These are phyloP conservation scores for Limnephilus auricula DNA, from an alignment of 2,888 invertebrate species.

Conservation along the genomic window DNA sequence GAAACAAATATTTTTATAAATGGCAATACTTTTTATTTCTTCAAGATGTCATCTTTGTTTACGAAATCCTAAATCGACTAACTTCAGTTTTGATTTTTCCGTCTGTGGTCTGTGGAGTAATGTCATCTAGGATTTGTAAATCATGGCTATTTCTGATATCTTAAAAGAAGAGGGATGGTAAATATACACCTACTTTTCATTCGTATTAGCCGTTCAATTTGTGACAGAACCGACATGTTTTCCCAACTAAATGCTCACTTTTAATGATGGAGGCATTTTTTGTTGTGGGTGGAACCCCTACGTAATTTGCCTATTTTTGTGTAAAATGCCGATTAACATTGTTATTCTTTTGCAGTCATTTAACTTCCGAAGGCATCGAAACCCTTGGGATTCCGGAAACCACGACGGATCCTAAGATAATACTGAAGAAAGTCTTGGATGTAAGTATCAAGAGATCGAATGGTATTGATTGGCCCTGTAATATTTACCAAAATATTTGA, in stretches of 20 bases:
- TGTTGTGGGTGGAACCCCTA: conserved; percentile 56
- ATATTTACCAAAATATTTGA: conserved; percentile 35
- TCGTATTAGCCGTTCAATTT: neutral
- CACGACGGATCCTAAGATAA: conserved; percentile 80
- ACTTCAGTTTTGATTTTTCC: conserved; percentile 71
- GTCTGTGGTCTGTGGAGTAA: conserved; percentile 72
- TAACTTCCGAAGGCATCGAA: conserved; percentile 85
- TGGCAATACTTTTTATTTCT: conserved; percentile 40
- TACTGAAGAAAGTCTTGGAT: conserved; percentile 83
- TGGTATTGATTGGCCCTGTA: conserved; percentile 2
- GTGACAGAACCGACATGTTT: neutral
- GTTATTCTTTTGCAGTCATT: conserved; percentile 79
- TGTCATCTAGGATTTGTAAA: conserved; percentile 72
- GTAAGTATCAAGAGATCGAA: conserved; percentile 76
- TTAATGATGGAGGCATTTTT: conserved; percentile 42
- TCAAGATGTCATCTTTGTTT: conserved; percentile 51
- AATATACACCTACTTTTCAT: conserved; percentile 66
- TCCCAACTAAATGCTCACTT: conserved; percentile 60
- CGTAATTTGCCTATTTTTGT: conserved; percentile 53
- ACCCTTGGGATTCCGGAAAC: conserved; percentile 81
- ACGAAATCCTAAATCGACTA: conserved; percentile 34
- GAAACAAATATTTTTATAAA: conserved; percentile 22
- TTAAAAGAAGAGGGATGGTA: conserved; percentile 84
- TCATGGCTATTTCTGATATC: conserved; percentile 81
- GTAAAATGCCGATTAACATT: conserved; percentile 66